Conservation (phyloP, 2,797 vertebrate species). For the Hypotaenidia philippensis region DNA sequence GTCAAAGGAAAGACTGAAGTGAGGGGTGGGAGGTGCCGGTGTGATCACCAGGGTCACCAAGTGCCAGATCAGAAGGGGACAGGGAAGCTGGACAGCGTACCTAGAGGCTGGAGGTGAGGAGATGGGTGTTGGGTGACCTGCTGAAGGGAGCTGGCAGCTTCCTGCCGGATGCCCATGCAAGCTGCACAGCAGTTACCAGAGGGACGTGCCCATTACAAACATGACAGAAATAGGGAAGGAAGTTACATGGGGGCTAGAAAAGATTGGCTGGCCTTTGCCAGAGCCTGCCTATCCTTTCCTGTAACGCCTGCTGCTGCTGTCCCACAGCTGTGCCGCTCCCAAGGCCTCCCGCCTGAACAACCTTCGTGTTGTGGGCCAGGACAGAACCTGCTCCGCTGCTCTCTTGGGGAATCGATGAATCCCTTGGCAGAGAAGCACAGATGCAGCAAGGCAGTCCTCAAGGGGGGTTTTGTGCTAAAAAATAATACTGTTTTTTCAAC, state of each 20-base stretch:
- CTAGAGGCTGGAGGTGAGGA: not conserved
- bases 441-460: not conserved
- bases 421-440: not conserved
- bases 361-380: not conserved
- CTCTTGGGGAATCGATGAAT: not conserved
- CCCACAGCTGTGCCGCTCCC: not conserved
- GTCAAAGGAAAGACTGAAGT: not conserved
- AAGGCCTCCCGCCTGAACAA: not conserved
- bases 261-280: not conserved
- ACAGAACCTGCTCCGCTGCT: not conserved
- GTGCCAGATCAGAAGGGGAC: not conserved
- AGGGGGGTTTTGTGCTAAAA: not conserved
- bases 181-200: not conserved
- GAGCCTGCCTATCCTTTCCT: not conserved
- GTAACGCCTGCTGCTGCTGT: not conserved
- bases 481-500: constrained; percentile 27
- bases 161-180: not conserved
- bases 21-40: not conserved
- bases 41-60: not conserved
- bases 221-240: not conserved
- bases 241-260: rapidly evolving
- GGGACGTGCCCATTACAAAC: not conserved
- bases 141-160: not conserved
- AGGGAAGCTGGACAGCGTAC: not conserved
- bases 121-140: not conserved